phyloP scores from a whole-genome alignment of 2,888 invertebrate species.

The Odontomyia ornata region DNA sequence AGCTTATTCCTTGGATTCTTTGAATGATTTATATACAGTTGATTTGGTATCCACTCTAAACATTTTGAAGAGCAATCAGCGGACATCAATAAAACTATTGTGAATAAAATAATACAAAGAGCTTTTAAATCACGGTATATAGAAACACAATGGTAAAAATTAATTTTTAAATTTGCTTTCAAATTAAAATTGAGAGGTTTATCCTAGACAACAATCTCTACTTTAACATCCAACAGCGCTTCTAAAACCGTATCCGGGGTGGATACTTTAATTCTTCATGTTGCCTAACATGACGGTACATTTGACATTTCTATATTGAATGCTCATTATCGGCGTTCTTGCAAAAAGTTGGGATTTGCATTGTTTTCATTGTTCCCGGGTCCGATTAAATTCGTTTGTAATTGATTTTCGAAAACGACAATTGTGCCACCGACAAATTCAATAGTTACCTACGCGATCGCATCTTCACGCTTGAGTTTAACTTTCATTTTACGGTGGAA shows the following conservation, averaged over 20 bases:
- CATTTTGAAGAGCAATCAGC: too few relatives aligned
- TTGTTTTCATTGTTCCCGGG: not conserved
- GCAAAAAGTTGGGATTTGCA: not conserved
- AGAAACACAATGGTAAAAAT: too few relatives aligned
- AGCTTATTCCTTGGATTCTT: too few relatives aligned
- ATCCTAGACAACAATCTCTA: too few relatives aligned
- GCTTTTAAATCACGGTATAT: too few relatives aligned
- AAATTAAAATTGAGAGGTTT: too few relatives aligned
- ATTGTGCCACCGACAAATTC: not conserved
- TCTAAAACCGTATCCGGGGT: not conserved
- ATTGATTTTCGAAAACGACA: not conserved
- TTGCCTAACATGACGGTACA: not conserved
- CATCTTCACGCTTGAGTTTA: not conserved
- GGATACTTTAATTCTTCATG: not conserved
- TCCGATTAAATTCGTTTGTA: not conserved
- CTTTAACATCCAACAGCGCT: not conserved
- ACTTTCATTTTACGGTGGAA: not conserved
- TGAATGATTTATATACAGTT: too few relatives aligned
- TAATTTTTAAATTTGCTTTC: too few relatives aligned
- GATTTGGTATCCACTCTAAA: too few relatives aligned
- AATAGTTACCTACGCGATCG: not conserved
- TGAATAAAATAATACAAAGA: too few relatives aligned
- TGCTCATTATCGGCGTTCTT: slow-evolving; percentile 24
- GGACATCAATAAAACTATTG: too few relatives aligned
- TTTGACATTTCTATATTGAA: slow-evolving; percentile 21